A percentile compares a stretch with the other conserved stretches of the same genome.
Conservation (phyloP, 2,113 vertebrate genomes). For the Scolopax mira region DNA sequence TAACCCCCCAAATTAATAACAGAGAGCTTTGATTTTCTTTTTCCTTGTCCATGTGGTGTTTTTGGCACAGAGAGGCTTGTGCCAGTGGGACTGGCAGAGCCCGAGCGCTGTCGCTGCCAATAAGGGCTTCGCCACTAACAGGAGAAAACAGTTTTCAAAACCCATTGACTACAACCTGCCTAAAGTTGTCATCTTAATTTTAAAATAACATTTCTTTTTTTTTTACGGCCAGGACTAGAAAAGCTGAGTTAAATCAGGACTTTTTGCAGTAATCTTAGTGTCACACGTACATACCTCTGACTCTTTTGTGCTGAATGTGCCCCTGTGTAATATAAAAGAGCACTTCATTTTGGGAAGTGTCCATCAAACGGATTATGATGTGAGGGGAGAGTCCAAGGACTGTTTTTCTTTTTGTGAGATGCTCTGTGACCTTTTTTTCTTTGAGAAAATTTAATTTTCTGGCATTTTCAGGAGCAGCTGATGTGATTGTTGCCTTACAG, state of each 20-base stretch:
- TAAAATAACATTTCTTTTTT: neutral
- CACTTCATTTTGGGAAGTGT: neutral
- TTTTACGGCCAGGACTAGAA: neutral
- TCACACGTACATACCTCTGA: neutral
- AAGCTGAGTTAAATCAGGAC: neutral
- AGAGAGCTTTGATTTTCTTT: neutral
- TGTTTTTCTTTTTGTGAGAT: neutral
- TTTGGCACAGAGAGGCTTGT: too few relatives aligned
- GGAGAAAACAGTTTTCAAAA: neutral
- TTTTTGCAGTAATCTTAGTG: neutral
- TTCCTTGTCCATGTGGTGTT: neutral
- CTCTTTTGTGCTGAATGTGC: neutral
- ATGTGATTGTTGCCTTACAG: neutral
- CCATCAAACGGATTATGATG: fast-evolving
- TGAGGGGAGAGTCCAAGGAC: neutral
- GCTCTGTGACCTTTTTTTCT: neutral
- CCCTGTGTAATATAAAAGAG: neutral
- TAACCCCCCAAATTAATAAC: too few relatives aligned
- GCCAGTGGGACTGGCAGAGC: neutral
- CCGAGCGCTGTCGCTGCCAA: fast-evolving
- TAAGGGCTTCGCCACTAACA: neutral
- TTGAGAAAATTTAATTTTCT: neutral
- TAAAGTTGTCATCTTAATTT: neutral
- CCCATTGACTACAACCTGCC: neutral
- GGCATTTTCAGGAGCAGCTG: neutral